Percentiles rank a stretch among this genome's conserved stretches.
phyloP scores from a whole-genome alignment of 2,113 vertebrate genomes.

The Toxostoma redivivum region DNA sequence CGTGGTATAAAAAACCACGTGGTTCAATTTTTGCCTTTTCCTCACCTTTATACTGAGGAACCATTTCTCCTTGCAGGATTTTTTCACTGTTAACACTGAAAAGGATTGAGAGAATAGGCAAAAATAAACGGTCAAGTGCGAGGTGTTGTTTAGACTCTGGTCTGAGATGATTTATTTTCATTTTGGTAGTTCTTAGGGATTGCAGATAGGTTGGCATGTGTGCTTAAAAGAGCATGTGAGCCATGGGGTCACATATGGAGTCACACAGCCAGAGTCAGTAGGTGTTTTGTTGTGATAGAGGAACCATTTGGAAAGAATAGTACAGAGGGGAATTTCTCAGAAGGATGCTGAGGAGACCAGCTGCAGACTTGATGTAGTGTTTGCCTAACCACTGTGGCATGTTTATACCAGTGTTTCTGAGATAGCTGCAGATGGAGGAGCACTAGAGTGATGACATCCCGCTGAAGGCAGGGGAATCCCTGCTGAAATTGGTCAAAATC shows the following conservation, averaged over 20 bases:
- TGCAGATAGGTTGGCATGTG: not conserved
- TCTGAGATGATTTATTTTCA: not conserved
- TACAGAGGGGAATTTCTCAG: not conserved
- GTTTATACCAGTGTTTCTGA: not conserved
- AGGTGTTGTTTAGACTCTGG: not conserved
- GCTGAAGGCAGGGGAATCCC: not conserved
- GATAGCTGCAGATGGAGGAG: not conserved
- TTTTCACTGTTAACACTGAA: not conserved
- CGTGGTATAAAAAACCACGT: not conserved
- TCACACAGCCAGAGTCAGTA: rapidly evolving
- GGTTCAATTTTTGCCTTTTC: not conserved
- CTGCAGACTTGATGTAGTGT: not conserved
- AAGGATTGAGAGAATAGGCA: not conserved
- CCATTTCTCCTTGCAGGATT: not conserved
- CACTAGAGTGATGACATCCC: rapidly evolving
- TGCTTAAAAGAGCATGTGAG: rapidly evolving
- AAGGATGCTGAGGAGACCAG: not conserved
- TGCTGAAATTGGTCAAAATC: not conserved
- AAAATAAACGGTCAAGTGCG: not conserved
- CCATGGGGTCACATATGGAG: too few relatives aligned
- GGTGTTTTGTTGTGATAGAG: not conserved
- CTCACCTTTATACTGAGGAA: not conserved
- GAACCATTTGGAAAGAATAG: not conserved
- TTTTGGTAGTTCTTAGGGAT: not conserved
- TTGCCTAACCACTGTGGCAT: not conserved